Percentiles rank a stretch among this genome's conserved stretches.
Evolutionary conservation across 2,888 invertebrate genomes (phyloP).

Genomic region (Drosophila bunnanda): DNA sequence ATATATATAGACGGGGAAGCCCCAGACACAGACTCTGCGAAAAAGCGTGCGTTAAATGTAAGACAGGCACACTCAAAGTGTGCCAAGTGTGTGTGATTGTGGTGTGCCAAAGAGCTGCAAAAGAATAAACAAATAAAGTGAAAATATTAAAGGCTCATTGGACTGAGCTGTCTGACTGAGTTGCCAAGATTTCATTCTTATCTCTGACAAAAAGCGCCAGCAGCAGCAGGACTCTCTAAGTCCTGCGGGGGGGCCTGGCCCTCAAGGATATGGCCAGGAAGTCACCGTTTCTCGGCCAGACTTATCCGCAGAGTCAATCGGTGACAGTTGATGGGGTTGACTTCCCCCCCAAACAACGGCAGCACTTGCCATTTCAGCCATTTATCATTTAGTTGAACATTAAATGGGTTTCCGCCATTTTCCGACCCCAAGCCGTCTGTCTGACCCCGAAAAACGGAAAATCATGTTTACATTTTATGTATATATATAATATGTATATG

Average conservation of each 20-base stretch:
- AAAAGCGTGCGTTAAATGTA: conserved; percentile 55
- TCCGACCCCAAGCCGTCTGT: conserved; percentile 16
- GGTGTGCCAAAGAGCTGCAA: conserved; percentile 9
- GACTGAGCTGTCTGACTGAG: conserved; percentile 12
- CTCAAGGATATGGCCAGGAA: conserved; percentile 53
- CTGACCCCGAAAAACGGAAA: conserved; percentile 53
- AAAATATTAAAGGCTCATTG: conserved; percentile 36
- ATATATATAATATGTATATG: conserved; percentile 1
- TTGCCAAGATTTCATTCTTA: conserved; percentile 37
- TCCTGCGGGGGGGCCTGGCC: conserved; percentile 17
- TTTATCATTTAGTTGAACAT: conserved; percentile 77
- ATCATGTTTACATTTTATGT: conserved; percentile 38
- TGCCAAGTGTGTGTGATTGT: conserved; percentile 50
- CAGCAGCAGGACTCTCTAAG: conserved; percentile 42
- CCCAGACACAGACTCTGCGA: conserved; percentile 20
- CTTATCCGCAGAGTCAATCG: conserved; percentile 73
- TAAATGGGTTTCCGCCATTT: conserved; percentile 76
- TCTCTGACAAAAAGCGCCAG: conserved; percentile 50
- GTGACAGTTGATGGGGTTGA: conserved; percentile 61
- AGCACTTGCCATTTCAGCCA: conserved; percentile 47
- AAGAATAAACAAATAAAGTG: conserved; percentile 46
- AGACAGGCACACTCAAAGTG: conserved; percentile 45
- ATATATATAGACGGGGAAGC: conserved; percentile 28
- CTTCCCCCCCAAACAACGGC: conserved; percentile 35
- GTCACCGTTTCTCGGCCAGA: conserved; percentile 28